A percentile compares a stretch with the other conserved stretches of the same genome.
These are phyloP conservation scores for Calameuta idolon DNA, from an alignment of 2,888 invertebrate genomes.

Conservation along the genomic window DNA sequence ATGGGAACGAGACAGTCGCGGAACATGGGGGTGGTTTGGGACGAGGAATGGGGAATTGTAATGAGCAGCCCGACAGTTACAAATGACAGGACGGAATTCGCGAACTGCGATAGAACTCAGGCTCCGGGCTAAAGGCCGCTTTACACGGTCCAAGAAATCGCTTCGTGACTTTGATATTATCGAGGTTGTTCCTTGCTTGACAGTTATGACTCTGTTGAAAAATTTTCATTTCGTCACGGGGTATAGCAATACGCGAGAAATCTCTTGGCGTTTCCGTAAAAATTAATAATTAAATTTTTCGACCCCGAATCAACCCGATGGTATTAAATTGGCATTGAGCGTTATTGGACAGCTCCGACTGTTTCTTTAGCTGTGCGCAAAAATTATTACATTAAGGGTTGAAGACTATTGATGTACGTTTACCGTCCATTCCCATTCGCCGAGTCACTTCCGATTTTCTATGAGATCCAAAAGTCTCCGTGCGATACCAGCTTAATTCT, in stretches of 20 bases:
- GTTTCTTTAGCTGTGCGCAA: not conserved
- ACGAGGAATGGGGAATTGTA: constrained; percentile 67
- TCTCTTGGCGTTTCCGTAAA: not conserved
- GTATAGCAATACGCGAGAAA: not conserved
- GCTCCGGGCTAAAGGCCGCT: constrained; percentile 60
- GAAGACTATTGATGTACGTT: not conserved
- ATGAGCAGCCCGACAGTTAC: constrained; percentile 68
- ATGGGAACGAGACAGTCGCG: constrained; percentile 36
- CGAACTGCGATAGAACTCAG: constrained; percentile 65
- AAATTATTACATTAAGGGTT: not conserved
- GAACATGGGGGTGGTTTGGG: constrained; percentile 41
- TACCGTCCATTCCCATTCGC: not conserved
- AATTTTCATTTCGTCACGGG: not conserved
- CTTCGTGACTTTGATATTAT: constrained; percentile 1
- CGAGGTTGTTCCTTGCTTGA: not conserved
- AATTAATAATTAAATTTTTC: not conserved
- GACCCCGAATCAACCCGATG: not conserved
- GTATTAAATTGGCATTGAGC: not conserved
- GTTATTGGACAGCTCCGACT: not conserved
- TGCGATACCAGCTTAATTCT: not conserved
- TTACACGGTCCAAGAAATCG: constrained; percentile 46
- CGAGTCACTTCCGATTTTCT: not conserved
- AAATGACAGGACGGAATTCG: constrained; percentile 68
- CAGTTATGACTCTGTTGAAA: not conserved
- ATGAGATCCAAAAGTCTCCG: not conserved